Conservation (phyloP, 1,140 invertebrate genomes). For the Drosophila takahashii region DNA sequence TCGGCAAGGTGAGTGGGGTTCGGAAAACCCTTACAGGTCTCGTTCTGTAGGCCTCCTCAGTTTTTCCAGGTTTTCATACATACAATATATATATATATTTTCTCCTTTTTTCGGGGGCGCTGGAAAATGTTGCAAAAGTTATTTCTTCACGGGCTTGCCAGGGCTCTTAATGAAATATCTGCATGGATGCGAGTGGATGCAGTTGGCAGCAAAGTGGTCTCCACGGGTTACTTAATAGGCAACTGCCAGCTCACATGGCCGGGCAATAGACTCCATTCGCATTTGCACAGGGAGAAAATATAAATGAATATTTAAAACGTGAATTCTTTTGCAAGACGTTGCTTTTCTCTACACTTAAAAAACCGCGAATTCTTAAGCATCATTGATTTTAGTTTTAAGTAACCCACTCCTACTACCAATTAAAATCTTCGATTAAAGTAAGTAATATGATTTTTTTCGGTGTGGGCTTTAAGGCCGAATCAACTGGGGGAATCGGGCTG, state of each 20-base stretch:
- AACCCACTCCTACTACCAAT: not conserved
- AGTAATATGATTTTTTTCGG: not conserved
- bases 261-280: slow-evolving; percentile 15
- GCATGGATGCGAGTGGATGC: slow-evolving; percentile 30
- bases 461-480: slow-evolving; percentile 17
- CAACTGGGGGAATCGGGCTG: slow-evolving; percentile 24
- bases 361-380: too few species aligned
- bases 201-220: slow-evolving; percentile 56
- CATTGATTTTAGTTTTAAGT: too few species aligned
- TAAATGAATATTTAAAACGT: not conserved
- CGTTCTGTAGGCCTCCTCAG: slow-evolving; percentile 52
- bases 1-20: slow-evolving; percentile 34
- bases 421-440: not conserved
- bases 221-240: slow-evolving; percentile 56
- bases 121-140: slow-evolving; percentile 77
- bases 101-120: slow-evolving; percentile 40
- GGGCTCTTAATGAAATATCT: slow-evolving; percentile 69
- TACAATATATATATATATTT: not conserved
- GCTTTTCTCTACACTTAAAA: too few species aligned
- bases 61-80: slow-evolving; percentile 6
- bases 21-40: slow-evolving; percentile 48
- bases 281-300: not conserved
- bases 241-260: slow-evolving; percentile 29
- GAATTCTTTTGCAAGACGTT: too few species aligned
- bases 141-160: slow-evolving; percentile 71